Conservation (phyloP, 2,113 vertebrate genomes). For the Chionis minor region DNA sequence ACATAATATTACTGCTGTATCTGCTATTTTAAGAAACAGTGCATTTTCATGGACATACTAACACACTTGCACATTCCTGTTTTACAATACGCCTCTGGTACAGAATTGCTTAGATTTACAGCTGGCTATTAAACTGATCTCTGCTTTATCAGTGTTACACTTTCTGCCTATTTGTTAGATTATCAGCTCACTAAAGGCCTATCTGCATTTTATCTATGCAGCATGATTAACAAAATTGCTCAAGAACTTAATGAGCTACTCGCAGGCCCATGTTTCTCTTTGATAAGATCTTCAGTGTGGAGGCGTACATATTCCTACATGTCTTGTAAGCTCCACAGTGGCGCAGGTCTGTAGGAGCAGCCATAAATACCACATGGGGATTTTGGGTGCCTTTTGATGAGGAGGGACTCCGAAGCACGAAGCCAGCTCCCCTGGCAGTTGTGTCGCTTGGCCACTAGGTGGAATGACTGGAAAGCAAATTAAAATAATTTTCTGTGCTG, state of each 20-base stretch:
- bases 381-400: background rate
- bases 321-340: background rate
- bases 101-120: constrained; percentile 49
- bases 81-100: background rate
- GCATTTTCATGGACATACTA: constrained; percentile 13
- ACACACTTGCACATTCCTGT: background rate
- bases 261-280: background rate
- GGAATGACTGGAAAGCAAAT: constrained; percentile 45
- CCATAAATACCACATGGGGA: background rate
- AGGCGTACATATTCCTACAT: background rate
- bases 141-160: constrained; percentile 49
- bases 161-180: constrained; percentile 59
- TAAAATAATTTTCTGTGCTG: background rate
- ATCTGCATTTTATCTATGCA: constrained; percentile 55
- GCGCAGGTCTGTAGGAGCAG: background rate
- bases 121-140: constrained; percentile 47
- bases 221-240: constrained; percentile 29
- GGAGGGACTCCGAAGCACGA: background rate
- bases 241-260: constrained; percentile 42
- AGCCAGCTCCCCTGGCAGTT: background rate
- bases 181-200: constrained; percentile 54
- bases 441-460: constrained; percentile 41
- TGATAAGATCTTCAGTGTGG: constrained; percentile 2
- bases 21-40: constrained; percentile 45
- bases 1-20: background rate